Evolutionary conservation across 2,888 invertebrate species (phyloP).

Genomic region (Panzeria rudis): DNA sequence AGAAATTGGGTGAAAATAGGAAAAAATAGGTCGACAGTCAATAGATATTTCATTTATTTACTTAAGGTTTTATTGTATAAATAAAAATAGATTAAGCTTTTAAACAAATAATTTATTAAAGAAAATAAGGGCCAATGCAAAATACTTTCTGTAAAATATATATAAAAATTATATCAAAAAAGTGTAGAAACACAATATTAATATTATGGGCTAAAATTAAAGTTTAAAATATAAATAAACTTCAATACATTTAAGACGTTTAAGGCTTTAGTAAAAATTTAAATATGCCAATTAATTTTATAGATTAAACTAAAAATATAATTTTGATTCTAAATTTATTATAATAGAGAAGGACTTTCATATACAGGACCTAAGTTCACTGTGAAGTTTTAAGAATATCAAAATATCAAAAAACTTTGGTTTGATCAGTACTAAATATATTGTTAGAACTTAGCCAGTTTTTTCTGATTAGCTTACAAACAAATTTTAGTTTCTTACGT

Average conservation of each 20-base stretch:
- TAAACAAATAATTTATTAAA: conserved; percentile 1
- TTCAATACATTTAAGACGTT: conserved; percentile 20
- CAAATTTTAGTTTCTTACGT: neutral
- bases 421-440: neutral
- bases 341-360: neutral
- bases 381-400: neutral
- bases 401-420: neutral
- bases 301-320: conserved; percentile 17
- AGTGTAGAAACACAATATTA: neutral
- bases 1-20: conserved; percentile 39
- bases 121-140: conserved; percentile 57
- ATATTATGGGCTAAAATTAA: conserved; percentile 11
- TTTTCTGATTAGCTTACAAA: neutral
- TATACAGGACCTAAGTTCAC: neutral
- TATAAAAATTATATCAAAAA: neutral
- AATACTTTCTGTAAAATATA: conserved; percentile 1
- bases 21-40: conserved; percentile 35
- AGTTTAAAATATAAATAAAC: neutral
- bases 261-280: conserved; percentile 49
- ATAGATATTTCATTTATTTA: conserved; percentile 6
- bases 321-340: conserved; percentile 36
- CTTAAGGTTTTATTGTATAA: conserved; percentile 26
- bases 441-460: conserved; percentile 3
- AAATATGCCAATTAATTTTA: conserved; percentile 42
- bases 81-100: conserved; percentile 48